Evolutionary conservation across 2,888 invertebrate species (phyloP).

Genomic region (Adelphocoris suturalis): DNA sequence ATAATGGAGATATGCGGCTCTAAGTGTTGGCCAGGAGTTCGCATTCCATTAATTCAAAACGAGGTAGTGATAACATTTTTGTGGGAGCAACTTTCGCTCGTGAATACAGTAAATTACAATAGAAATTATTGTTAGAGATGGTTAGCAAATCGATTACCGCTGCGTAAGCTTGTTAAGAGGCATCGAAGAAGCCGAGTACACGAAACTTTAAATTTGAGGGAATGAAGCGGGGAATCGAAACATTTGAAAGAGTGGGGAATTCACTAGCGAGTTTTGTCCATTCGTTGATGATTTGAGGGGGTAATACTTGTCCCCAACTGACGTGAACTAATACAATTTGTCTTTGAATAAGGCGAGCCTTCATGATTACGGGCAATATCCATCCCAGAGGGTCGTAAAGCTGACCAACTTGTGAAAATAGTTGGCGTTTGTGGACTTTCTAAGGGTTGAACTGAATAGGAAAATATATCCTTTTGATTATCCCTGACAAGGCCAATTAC

Average conservation of each 20-base stretch:
- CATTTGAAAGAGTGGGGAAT: not conserved
- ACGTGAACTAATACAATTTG: not conserved
- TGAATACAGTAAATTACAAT: not conserved
- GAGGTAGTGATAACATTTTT: not conserved
- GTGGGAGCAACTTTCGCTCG: not conserved
- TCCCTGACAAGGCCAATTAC: too few species aligned
- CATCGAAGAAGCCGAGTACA: not conserved
- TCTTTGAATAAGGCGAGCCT: constrained; percentile 31
- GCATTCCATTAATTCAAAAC: not conserved
- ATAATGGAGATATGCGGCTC: not conserved
- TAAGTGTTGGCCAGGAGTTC: not conserved
- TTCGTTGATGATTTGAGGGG: not conserved
- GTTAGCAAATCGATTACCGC: not conserved
- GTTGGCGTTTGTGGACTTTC: constrained; percentile 6
- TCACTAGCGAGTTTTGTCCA: constrained; percentile 6
- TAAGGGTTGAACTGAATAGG: not conserved
- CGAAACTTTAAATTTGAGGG: not conserved
- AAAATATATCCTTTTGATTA: constrained; percentile 55
- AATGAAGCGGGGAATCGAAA: constrained; percentile 33
- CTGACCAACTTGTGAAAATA: constrained; percentile 49
- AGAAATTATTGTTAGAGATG: too few species aligned
- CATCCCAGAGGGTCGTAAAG: constrained; percentile 47
- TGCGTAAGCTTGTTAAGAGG: constrained; percentile 48
- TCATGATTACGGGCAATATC: constrained; percentile 38
- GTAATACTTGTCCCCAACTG: constrained; percentile 26